Base-by-base conservation (phyloP, 2,113 vertebrate species). In the Benitochromis conjunctus region DNA sequence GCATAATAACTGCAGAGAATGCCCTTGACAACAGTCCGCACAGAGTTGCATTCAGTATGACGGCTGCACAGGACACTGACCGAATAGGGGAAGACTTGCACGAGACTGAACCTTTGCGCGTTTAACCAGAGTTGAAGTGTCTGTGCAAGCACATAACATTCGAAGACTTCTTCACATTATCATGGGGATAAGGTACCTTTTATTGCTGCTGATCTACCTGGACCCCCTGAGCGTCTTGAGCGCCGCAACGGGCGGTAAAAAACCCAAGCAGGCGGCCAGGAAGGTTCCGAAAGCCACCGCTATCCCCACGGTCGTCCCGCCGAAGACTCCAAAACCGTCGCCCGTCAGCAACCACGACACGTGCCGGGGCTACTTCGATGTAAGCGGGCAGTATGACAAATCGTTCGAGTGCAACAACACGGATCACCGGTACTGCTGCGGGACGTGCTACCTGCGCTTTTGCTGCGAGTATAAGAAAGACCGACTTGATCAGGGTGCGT, bases 391-490 rank as follows among this genome's bases (percentile, higher is more conserved):
- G 92, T 99, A 97, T 88, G 99, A 99, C 96, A 98, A 98, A 89
- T 95, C 97, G 96, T 99, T 99, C 95, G 97, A 97, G 92, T 99
- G 99, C 87, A 99, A 99, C 97, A 99, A 99, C 97, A 99, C 98
- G 84, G 96, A 98, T 51, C 98, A 99, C 92, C 97, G 98, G 81
- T 99, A 98, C 97, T 99, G 99, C 96, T 99, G 98, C 95, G 99
- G 99, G 87, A 98, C 98, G 86, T 99, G 99, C 95, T 98, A 96
- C 96, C 96, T 99, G 94, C 98, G 99, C 92, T 99, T 99, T 96
- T 99, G 99, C 96, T 99, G 99, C 95, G 98, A 99, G 95, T 98
- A 98, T 93, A 97, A 97, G 85, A 97, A 96, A 56, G 97, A 99
- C 94, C 97, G 97, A 84, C 96, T 99, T 90, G 97, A 99, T n/a